phyloP scores from a whole-genome alignment of 1,140 invertebrate species.

The Eciton burchellii region DNA sequence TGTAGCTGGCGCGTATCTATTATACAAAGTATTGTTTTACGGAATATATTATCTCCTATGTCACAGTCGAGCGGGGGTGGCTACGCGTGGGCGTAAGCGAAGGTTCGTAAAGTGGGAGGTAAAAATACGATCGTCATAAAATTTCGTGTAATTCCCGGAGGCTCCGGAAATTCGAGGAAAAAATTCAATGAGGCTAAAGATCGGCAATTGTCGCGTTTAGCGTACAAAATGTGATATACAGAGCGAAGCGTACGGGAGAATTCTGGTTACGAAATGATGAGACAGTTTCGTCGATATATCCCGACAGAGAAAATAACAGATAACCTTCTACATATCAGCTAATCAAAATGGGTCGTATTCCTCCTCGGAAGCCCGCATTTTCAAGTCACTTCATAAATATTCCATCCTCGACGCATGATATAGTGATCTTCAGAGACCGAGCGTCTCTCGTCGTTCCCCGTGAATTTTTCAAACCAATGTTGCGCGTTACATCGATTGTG shows the following conservation, averaged over 20 bases:
- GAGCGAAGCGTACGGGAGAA: background rate
- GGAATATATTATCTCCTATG: too few species aligned
- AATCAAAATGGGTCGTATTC: background rate
- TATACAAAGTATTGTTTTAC: too few species aligned
- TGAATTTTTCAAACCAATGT: slow-evolving; percentile 45
- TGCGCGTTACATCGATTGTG: slow-evolving; percentile 39
- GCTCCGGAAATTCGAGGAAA: too few species aligned
- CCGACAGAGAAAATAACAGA: background rate
- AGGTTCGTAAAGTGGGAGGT: too few species aligned
- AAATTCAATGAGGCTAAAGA: too few species aligned
- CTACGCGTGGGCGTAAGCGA: too few species aligned
- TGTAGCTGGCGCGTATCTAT: too few species aligned
- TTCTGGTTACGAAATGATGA: background rate
- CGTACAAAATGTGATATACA: too few species aligned
- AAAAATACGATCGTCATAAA: too few species aligned
- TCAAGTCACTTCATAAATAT: slow-evolving; percentile 19
- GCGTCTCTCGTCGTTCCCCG: background rate
- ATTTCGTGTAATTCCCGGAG: too few species aligned
- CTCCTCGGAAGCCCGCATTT: background rate
- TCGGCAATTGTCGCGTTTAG: too few species aligned
- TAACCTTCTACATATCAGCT: background rate
- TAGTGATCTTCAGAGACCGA: background rate
- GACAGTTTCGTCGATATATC: background rate
- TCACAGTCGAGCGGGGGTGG: too few species aligned
- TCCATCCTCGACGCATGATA: background rate